Conservation (phyloP, 37 sponge, comb jelly and placozoan genomes). For the Corticium candelabrum region DNA sequence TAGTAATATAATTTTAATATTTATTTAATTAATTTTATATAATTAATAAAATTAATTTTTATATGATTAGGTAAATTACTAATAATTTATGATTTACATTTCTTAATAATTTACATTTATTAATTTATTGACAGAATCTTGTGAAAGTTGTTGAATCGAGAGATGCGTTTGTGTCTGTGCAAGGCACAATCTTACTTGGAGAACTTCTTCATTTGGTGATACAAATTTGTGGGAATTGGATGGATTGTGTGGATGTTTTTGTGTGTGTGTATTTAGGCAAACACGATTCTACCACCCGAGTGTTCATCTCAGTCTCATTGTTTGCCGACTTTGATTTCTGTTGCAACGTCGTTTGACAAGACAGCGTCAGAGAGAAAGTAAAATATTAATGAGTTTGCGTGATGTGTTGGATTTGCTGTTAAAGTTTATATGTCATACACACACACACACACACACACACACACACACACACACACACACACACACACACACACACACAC, state of each 20-base stretch:
- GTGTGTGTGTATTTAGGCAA: not conserved
- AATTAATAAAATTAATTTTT: no score
- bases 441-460: no score
- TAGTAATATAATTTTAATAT: no score
- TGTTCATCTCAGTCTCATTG: not conserved
- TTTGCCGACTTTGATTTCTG: not conserved
- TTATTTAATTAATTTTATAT: no score
- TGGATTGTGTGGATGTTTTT: not conserved
- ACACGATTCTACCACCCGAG: not conserved
- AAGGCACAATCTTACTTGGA: not conserved
- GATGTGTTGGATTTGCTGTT: no score
- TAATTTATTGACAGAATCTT: not conserved
- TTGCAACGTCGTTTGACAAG: not conserved
- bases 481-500: slow-evolving; percentile 24
- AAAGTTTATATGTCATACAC: no score
- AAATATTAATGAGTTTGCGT: not conserved
- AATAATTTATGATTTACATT: no score
- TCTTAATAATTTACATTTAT: not conserved
- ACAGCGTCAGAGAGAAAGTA: not conserved
- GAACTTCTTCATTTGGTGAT: not conserved
- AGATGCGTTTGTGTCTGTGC: not conserved
- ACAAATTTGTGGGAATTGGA: not conserved
- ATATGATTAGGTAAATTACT: no score
- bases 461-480: slow-evolving; percentile 23
- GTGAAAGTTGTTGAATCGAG: not conserved